Percentiles rank a stretch among this genome's conserved stretches.
phyloP scores from a whole-genome alignment of 2,888 invertebrate genomes.

The Dryobotodes eremita region DNA sequence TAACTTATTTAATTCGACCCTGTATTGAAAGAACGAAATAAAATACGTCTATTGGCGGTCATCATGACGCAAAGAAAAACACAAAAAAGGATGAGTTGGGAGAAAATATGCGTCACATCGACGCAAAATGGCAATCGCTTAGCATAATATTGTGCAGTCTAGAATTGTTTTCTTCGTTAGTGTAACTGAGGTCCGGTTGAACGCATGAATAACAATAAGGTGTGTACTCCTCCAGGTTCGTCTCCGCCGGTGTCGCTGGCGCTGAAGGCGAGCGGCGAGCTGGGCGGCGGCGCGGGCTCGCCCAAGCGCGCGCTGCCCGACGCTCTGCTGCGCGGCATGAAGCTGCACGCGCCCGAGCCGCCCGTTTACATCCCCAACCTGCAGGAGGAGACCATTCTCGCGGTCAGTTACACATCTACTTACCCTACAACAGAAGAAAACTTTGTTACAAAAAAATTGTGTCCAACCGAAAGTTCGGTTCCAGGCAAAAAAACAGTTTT shows the following conservation, averaged over 20 bases:
- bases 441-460: not conserved
- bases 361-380: slow-evolving; percentile 97
- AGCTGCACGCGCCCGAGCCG: slow-evolving; percentile 86
- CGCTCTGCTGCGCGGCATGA: slow-evolving; percentile 87
- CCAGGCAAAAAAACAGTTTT: too few relatives aligned
- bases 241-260: slow-evolving; percentile 87
- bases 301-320: slow-evolving; percentile 89
- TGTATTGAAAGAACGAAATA: not conserved
- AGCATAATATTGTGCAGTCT: not conserved
- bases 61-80: too few relatives aligned
- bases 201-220: not conserved
- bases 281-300: slow-evolving; percentile 84
- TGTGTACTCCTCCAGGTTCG: slow-evolving; percentile 72
- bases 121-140: too few relatives aligned
- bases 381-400: slow-evolving; percentile 98
- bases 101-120: too few relatives aligned
- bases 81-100: too few relatives aligned
- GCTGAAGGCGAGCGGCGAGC: slow-evolving; percentile 90
- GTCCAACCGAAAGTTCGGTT: too few relatives aligned
- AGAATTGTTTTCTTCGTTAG: not conserved
- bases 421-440: not conserved
- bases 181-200: not conserved
- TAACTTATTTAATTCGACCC: not conserved
- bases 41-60: too few relatives aligned
- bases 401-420: slow-evolving; percentile 87